Conservation (phyloP, 2,113 vertebrate species). For the Erinaceus europaeus region DNA sequence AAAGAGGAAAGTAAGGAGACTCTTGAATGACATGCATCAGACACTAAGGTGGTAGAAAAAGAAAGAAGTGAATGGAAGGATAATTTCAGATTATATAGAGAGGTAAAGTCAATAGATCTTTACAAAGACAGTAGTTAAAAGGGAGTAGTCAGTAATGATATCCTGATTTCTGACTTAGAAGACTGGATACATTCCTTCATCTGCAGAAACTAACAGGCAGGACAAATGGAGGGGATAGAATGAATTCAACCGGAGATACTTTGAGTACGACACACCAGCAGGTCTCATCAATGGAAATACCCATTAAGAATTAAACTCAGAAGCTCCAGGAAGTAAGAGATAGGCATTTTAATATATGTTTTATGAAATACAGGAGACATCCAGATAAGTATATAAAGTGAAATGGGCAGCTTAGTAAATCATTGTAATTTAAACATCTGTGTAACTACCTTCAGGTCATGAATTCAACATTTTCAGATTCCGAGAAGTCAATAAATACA, state of each 20-base stretch:
- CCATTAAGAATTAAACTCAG: not conserved
- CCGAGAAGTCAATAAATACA: not conserved
- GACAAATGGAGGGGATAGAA: not conserved
- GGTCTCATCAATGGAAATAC: not conserved
- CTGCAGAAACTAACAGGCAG: not conserved
- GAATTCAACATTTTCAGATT: not conserved
- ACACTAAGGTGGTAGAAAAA: not conserved
- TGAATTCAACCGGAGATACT: not conserved
- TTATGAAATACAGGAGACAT: not conserved
- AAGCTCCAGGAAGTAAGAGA: not conserved
- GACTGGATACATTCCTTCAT: not conserved
- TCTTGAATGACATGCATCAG: rapidly evolving
- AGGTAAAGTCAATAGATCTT: not conserved
- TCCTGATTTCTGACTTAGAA: not conserved
- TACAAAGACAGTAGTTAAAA: not conserved
- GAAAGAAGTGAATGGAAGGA: not conserved
- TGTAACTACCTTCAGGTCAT: not conserved
- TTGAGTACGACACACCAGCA: not conserved
- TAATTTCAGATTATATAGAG: not conserved
- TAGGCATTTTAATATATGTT: not conserved
- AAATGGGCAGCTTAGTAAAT: not conserved
- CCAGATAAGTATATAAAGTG: not conserved
- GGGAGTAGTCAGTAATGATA: not conserved
- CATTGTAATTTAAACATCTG: not conserved
- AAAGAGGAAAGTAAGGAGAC: not conserved